phyloP scores from a whole-genome alignment of 1,140 invertebrate species.

The Orchesella cincta region DNA sequence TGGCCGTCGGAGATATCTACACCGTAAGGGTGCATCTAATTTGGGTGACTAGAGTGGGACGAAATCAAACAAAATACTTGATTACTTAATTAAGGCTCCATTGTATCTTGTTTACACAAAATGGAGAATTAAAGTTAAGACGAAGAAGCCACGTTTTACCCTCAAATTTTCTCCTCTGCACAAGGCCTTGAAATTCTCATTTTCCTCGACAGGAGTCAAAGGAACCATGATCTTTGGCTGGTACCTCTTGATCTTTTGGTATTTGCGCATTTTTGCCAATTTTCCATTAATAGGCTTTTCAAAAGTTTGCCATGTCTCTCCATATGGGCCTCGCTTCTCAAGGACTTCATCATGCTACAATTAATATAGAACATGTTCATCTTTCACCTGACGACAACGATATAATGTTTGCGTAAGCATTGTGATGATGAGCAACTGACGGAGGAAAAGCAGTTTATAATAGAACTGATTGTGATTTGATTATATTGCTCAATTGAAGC shows the following conservation, averaged over 20 bases:
- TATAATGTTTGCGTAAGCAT: too few relatives aligned
- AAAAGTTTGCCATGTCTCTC: conserved; percentile 53
- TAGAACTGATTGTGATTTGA: too few relatives aligned
- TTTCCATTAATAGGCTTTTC: conserved; percentile 46
- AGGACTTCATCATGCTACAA: conserved; percentile 50
- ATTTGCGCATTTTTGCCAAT: conserved; percentile 47
- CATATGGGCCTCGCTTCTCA: conserved; percentile 49
- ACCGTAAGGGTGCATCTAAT: conserved; percentile 55
- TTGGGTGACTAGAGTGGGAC: conserved; percentile 42
- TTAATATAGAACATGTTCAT: conserved; percentile 12
- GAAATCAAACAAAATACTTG: not conserved
- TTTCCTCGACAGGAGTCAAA: conserved; percentile 50
- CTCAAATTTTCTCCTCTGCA: conserved; percentile 59
- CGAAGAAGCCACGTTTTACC: conserved; percentile 53
- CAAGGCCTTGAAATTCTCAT: conserved; percentile 57
- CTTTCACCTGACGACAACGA: too few relatives aligned
- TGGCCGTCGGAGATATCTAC: conserved; percentile 54
- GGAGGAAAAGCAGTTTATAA: too few relatives aligned
- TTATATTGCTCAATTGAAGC: not conserved
- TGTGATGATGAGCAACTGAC: too few relatives aligned
- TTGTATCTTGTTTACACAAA: not conserved
- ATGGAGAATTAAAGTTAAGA: too few relatives aligned
- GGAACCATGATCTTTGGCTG: conserved; percentile 44
- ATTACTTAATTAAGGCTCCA: conserved; percentile 8
- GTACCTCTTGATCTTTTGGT: conserved; percentile 35